These are phyloP conservation scores for Volucella zonaria DNA, from an alignment of 2,888 invertebrate genomes.

Conservation along the genomic window DNA sequence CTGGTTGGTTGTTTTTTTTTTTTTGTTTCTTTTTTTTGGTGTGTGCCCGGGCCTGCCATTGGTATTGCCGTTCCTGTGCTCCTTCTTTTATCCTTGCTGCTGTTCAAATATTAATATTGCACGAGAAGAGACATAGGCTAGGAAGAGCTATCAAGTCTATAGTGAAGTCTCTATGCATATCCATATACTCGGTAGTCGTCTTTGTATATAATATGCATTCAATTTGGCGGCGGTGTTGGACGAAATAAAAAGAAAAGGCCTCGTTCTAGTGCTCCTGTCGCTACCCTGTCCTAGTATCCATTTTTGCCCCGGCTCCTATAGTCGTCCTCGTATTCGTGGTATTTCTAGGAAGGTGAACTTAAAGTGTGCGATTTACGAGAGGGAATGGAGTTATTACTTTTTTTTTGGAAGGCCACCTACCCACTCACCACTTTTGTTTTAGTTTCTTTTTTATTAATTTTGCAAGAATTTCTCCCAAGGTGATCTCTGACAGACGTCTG, in stretches of 20 bases:
- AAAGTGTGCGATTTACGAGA: conserved; percentile 56
- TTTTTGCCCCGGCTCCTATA: too few species aligned
- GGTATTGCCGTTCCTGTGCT: conserved; percentile 16
- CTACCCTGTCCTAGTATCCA: too few species aligned
- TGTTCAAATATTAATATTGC: conserved; percentile 70
- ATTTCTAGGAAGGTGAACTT: conserved; percentile 57
- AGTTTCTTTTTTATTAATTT: conserved; percentile 63
- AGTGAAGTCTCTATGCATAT: conserved; percentile 15
- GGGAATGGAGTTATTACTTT: conserved; percentile 43
- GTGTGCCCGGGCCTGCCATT: conserved; percentile 13
- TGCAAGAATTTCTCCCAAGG: conserved; percentile 49
- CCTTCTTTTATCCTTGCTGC: conserved; percentile 49
- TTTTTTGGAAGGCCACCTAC: conserved; percentile 18
- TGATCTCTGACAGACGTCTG: conserved; percentile 58
- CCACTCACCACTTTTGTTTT: conserved; percentile 33
- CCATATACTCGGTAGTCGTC: conserved; percentile 4
- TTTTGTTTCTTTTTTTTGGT: conserved; percentile 58
- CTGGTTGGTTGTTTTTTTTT: conserved; percentile 34
- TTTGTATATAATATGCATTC: conserved; percentile 62
- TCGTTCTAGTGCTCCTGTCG: too few species aligned
- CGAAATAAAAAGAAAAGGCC: conserved; percentile 15
- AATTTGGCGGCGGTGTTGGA: conserved; percentile 60
- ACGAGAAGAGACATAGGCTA: conserved; percentile 39
- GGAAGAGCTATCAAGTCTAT: conserved; percentile 21
- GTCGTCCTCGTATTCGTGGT: too few species aligned